Conservation (phyloP, 2,113 vertebrate genomes). For the Muscicapa adusta region DNA sequence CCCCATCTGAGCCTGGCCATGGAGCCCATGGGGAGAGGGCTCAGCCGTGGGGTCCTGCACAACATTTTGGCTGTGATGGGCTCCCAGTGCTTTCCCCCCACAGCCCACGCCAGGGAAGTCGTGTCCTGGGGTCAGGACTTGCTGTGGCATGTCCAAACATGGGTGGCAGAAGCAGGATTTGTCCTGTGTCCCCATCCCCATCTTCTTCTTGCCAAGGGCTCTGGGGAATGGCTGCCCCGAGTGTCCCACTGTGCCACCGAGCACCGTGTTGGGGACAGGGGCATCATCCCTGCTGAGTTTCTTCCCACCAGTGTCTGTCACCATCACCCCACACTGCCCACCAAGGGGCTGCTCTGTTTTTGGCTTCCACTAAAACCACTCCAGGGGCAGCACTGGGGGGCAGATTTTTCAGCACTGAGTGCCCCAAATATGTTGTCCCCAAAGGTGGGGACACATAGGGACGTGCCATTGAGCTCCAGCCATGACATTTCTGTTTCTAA, state of each 20-base stretch:
- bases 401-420: not conserved
- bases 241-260: not conserved
- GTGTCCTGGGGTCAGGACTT: not conserved
- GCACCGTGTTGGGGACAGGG: rapidly evolving
- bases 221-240: rapidly evolving
- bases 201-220: not conserved
- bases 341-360: not conserved
- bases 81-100: not conserved
- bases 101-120: not conserved
- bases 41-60: rapidly evolving
- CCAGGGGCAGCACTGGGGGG: not conserved
- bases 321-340: not conserved
- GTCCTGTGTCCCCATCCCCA: not conserved
- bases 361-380: not conserved
- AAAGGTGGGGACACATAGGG: rapidly evolving
- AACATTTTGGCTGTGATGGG: rapidly evolving
- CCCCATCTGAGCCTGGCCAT: not conserved
- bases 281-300: not conserved
- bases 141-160: not conserved
- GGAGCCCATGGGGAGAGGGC: not conserved
- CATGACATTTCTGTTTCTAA: not conserved
- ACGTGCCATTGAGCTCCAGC: not conserved
- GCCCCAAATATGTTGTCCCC: not conserved
- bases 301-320: not conserved
- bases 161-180: not conserved